Percentiles rank a stretch among this genome's conserved stretches.
Evolutionary conservation across 2,113 vertebrate genomes (phyloP).

Genomic region (Neoarius graeffei): DNA sequence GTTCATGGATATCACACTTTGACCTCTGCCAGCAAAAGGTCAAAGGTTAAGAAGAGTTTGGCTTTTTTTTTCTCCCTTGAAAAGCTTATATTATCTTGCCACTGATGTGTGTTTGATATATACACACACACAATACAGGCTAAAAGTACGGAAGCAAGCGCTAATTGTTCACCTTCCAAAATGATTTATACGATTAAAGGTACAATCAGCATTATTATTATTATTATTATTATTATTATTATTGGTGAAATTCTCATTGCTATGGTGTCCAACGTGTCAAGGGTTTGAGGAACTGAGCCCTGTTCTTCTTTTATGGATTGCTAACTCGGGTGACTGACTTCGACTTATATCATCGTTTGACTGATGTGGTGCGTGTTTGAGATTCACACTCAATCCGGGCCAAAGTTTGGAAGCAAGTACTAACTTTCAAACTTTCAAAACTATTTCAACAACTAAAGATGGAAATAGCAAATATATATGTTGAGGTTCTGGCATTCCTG

Average conservation of each 20-base stretch:
- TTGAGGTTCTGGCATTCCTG: not conserved
- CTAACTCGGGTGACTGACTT: no score
- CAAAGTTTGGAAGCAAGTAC: slow-evolving; percentile 11
- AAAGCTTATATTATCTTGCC: not conserved
- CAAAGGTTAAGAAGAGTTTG: slow-evolving; percentile 25
- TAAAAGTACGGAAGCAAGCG: slow-evolving; percentile 15
- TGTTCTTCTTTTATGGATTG: not conserved
- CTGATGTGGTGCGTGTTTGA: not conserved
- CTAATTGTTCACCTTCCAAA: not conserved
- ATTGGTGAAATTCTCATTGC: not conserved
- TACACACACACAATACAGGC: not conserved
- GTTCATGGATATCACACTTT: slow-evolving; percentile 30
- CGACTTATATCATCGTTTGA: not conserved
- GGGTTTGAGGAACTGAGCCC: not conserved
- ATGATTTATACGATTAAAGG: not conserved
- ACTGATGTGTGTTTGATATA: slow-evolving; percentile 5
- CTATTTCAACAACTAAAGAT: not conserved
- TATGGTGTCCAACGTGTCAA: not conserved
- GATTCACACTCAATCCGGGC: not conserved
- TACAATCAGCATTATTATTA: not conserved
- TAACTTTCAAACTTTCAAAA: not conserved
- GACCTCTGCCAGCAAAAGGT: slow-evolving; percentile 50
- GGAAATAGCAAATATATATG: not conserved
- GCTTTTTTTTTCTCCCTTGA: not conserved
- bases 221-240: no score